Percentiles rank a stretch among this genome's conserved stretches.
Conservation (phyloP, 2,113 vertebrate genomes). For the Origma solitaria region DNA sequence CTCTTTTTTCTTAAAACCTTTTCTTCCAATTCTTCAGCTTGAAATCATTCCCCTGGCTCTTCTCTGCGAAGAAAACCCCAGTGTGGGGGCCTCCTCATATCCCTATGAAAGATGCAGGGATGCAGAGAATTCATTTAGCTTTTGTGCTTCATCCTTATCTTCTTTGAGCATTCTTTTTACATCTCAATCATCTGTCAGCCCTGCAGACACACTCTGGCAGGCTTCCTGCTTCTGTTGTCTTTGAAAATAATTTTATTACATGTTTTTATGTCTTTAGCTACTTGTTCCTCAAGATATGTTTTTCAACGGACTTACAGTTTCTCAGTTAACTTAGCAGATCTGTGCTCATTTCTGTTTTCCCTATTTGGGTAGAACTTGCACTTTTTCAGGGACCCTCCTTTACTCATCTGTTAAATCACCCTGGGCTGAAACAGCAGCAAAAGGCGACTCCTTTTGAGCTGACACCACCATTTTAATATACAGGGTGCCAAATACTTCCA, state of each 20-base stretch:
- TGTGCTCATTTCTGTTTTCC: background rate
- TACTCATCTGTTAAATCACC: background rate
- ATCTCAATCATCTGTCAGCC: conserved; percentile 30
- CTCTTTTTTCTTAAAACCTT: background rate
- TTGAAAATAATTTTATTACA: conserved; percentile 40
- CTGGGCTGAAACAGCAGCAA: background rate
- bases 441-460: background rate
- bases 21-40: background rate
- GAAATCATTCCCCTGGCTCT: background rate
- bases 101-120: background rate
- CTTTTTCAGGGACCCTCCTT: background rate
- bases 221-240: conserved; percentile 44
- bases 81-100: background rate
- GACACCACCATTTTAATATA: background rate
- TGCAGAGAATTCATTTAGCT: background rate
- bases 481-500: background rate
- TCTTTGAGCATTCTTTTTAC: conserved; percentile 35
- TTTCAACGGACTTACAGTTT: background rate
- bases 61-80: background rate
- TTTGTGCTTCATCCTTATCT: conserved; percentile 31
- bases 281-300: background rate
- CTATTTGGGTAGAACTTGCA: background rate
- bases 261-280: conserved; percentile 25
- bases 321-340: background rate
- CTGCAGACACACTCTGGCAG: conserved; percentile 17